Evolutionary conservation across 2,113 vertebrate species (phyloP).

Genomic region (Strix uralensis): DNA sequence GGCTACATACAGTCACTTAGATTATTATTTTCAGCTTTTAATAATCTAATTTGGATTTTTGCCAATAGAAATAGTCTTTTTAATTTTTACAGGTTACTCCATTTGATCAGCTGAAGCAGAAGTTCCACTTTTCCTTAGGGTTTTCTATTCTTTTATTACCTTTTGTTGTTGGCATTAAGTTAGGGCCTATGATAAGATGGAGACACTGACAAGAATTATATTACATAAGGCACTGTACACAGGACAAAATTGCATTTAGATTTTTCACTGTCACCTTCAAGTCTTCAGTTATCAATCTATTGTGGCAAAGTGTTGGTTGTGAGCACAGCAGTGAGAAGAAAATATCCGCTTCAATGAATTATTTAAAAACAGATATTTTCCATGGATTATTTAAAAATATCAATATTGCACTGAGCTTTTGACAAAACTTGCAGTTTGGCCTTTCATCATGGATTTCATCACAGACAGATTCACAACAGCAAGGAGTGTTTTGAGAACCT

Average conservation of each 20-base stretch:
- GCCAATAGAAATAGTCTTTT: neutral
- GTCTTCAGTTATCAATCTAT: neutral
- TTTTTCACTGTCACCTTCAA: neutral
- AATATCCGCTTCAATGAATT: neutral
- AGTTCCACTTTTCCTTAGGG: neutral
- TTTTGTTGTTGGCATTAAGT: neutral
- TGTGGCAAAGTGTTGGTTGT: neutral
- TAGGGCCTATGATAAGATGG: neutral
- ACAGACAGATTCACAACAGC: neutral
- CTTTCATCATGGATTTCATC: neutral
- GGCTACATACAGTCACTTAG: neutral
- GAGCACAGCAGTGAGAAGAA: neutral
- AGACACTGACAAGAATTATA: neutral
- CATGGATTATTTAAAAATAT: neutral
- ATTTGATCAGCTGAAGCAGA: neutral
- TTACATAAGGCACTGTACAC: neutral
- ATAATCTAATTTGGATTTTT: neutral
- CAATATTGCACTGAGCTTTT: rapidly evolving
- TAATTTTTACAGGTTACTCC: neutral
- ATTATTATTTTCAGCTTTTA: neutral
- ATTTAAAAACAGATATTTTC: neutral
- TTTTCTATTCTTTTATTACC: neutral
- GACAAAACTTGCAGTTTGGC: neutral
- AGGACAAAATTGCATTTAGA: neutral
- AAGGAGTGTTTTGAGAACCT: neutral